Evolutionary conservation across 2,888 invertebrate genomes (phyloP).

Genomic region (Pristionchus arcanus): DNA sequence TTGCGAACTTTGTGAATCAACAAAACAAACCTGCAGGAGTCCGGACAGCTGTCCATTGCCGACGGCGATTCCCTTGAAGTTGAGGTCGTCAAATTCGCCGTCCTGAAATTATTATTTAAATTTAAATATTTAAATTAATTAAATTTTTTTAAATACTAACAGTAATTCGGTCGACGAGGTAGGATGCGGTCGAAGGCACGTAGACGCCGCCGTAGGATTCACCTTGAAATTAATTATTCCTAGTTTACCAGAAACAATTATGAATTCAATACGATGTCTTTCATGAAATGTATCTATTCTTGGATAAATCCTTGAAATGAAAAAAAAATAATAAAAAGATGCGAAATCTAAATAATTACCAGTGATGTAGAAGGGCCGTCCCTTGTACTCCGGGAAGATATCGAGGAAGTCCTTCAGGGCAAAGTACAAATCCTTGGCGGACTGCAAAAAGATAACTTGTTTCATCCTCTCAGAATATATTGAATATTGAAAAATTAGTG

Average conservation of each 20-base stretch:
- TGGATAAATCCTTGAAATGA: no score
- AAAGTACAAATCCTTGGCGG: slow-evolving; percentile 80
- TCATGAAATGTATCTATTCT: no score
- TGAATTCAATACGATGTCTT: no score
- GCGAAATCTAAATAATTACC: slow-evolving; percentile 47
- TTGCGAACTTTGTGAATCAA: no score
- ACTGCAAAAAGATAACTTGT: slow-evolving; percentile 73
- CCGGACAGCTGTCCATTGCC: slow-evolving; percentile 75
- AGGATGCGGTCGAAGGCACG: slow-evolving; percentile 67
- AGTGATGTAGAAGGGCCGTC: slow-evolving; percentile 80
- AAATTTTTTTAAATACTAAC: slow-evolving; percentile 59
- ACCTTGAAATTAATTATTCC: slow-evolving; percentile 53
- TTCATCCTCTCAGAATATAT: no score
- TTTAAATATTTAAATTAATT: slow-evolving; percentile 3
- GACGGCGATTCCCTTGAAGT: slow-evolving; percentile 71
- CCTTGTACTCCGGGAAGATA: slow-evolving; percentile 81
- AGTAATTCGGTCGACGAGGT: slow-evolving; percentile 69
- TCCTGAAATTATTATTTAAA: slow-evolving; percentile 57
- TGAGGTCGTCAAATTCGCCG: slow-evolving; percentile 62
- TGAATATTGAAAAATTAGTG: no score
- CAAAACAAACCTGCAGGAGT: slow-evolving; percentile 54
- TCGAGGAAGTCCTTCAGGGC: slow-evolving; percentile 81
- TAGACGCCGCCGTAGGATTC: slow-evolving; percentile 72
- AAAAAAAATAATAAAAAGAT: no score
- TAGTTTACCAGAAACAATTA: no score